These are phyloP conservation scores for Sebastes iracundus DNA, from an alignment of 2,797 vertebrate species.

Conservation along the genomic window DNA sequence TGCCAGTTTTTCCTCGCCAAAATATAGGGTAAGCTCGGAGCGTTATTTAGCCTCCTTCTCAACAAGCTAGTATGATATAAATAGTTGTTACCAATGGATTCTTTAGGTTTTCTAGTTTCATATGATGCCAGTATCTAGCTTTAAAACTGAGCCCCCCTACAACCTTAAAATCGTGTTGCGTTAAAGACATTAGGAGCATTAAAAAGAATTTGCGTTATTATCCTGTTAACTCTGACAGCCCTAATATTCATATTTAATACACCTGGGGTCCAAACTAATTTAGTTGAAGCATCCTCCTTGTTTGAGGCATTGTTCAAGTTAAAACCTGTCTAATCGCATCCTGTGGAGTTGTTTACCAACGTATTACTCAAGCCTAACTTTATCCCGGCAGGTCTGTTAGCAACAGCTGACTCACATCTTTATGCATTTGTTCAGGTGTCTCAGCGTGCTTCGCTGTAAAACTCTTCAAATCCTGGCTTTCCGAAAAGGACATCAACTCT, in stretches of 20 bases:
- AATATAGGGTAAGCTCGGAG: too few relatives aligned
- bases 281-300: not conserved
- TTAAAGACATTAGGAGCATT: too few relatives aligned
- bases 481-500: conserved; percentile 95
- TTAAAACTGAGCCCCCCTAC: too few relatives aligned
- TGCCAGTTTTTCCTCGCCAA: too few relatives aligned
- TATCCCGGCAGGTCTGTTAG: conserved; percentile 62
- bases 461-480: conserved; percentile 98
- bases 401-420: conserved; percentile 59
- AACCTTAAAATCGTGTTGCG: accelerated
- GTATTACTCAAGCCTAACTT: conserved; percentile 48
- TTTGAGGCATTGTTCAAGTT: conserved; percentile 13
- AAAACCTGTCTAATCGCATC: conserved; percentile 43
- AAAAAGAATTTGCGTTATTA: too few relatives aligned
- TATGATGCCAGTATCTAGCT: too few relatives aligned
- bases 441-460: conserved; percentile 96
- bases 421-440: conserved; percentile 86
- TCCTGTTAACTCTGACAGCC: too few relatives aligned
- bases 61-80: too few relatives aligned
- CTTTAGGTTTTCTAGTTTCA: too few relatives aligned
- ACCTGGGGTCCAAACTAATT: not conserved
- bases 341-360: conserved; percentile 37
- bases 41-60: too few relatives aligned
- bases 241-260: not conserved
- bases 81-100: too few relatives aligned